Percentiles rank a stretch among this genome's conserved stretches.
phyloP scores from a whole-genome alignment of 2,888 invertebrate genomes.

The Himalopsyche anomala region DNA sequence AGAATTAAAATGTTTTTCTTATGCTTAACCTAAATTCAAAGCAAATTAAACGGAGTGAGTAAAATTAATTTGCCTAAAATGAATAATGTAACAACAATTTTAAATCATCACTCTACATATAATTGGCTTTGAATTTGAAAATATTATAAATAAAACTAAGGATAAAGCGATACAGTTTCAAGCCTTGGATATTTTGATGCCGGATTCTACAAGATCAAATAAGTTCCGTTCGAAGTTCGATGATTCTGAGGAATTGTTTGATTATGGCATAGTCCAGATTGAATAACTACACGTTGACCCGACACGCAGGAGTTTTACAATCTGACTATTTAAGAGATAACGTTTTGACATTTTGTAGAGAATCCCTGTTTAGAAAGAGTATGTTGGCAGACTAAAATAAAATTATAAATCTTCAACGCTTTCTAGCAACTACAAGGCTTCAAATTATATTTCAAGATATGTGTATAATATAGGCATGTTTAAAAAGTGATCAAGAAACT shows the following conservation, averaged over 20 bases:
- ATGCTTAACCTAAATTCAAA: slow-evolving; percentile 28
- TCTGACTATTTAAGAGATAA: too few relatives aligned
- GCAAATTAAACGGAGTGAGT: neutral
- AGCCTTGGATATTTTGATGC: slow-evolving; percentile 15
- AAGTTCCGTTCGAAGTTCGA: too few relatives aligned
- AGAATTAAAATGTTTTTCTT: slow-evolving; percentile 27
- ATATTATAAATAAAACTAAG: neutral
- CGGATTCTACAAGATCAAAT: too few relatives aligned
- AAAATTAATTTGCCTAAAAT: neutral
- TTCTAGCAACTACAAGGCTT: neutral
- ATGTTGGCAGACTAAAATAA: too few relatives aligned
- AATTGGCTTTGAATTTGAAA: slow-evolving; percentile 4
- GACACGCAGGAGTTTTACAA: too few relatives aligned
- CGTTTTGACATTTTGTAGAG: too few relatives aligned
- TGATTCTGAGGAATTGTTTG: too few relatives aligned
- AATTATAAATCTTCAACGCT: too few relatives aligned
- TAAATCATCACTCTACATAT: neutral
- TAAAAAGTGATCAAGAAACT: neutral
- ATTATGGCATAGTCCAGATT: too few relatives aligned
- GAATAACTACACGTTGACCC: too few relatives aligned
- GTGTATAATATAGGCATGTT: neutral
- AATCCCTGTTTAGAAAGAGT: too few relatives aligned
- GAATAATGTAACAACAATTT: neutral
- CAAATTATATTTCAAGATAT: neutral
- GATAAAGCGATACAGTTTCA: neutral